These are phyloP conservation scores for Heliornis fulica DNA, from an alignment of 2,113 vertebrate species.

Conservation along the genomic window DNA sequence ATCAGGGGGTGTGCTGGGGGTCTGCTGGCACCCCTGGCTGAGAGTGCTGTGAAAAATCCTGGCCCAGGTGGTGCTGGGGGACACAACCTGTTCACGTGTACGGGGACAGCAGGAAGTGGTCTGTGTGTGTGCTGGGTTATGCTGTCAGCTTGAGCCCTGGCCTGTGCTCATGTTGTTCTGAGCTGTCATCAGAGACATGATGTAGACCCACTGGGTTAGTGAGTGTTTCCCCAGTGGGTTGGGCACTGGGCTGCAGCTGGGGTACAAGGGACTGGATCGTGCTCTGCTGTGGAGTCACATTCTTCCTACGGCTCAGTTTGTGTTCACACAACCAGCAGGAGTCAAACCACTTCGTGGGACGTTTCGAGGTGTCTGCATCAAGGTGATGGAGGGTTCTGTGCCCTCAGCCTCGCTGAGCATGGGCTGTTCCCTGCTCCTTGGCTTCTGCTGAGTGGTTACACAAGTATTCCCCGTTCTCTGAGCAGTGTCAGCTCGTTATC, in stretches of 20 bases:
- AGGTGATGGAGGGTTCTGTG: not conserved
- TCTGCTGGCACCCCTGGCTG: not conserved
- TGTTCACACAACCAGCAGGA: not conserved
- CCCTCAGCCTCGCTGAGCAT: not conserved
- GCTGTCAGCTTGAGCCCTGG: not conserved
- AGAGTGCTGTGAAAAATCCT: not conserved
- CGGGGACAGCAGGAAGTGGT: not conserved
- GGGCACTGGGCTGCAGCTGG: not conserved
- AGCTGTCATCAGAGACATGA: rapidly evolving
- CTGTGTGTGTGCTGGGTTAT: not conserved
- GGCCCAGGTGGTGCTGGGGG: not conserved
- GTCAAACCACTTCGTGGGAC: not conserved
- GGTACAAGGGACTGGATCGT: rapidly evolving
- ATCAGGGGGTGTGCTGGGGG: rapidly evolving
- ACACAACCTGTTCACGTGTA: rapidly evolving
- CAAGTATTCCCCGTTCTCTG: not conserved
- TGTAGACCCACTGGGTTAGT: not conserved
- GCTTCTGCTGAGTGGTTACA: not conserved
- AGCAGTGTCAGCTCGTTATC: not conserved
- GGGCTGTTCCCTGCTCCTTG: not conserved
- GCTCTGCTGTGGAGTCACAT: not conserved
- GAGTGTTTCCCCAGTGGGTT: not conserved
- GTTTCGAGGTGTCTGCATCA: not conserved
- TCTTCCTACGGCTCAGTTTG: not conserved
- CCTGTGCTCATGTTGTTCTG: not conserved